phyloP scores from a whole-genome alignment of 1,140 invertebrate genomes.

The Sitobion miscanthi region DNA sequence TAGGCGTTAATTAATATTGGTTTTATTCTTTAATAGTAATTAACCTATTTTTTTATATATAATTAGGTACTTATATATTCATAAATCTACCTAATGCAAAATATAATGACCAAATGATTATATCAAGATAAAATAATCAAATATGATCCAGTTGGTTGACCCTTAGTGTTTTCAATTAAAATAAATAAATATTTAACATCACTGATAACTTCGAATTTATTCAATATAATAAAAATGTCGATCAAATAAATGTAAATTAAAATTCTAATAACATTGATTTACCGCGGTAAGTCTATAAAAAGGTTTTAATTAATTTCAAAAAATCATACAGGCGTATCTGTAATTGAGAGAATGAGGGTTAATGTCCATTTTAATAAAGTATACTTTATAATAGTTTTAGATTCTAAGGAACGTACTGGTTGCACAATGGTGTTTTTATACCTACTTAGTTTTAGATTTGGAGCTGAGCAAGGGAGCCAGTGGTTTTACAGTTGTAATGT shows the following conservation, averaged over 20 bases:
- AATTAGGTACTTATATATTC: constrained; percentile 18
- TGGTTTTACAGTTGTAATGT: neutral
- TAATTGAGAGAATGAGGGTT: neutral
- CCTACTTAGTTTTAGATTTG: neutral
- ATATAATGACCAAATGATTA: neutral
- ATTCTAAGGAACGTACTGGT: neutral
- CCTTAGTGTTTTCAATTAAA: neutral
- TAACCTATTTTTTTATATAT: neutral
- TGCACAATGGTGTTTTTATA: neutral
- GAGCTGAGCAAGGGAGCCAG: neutral
- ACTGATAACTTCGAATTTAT: neutral
- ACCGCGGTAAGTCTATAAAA: neutral
- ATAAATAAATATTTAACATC: neutral
- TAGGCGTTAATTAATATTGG: neutral
- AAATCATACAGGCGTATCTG: neutral
- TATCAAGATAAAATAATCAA: neutral
- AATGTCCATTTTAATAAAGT: neutral
- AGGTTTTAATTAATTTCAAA: neutral
- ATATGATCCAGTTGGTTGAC: constrained; percentile 2
- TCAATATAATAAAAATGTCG: neutral
- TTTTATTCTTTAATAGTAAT: neutral
- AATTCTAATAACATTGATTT: neutral
- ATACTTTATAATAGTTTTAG: neutral
- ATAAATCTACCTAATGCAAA: neutral
- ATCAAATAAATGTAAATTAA: neutral